Percentiles rank a stretch among this genome's conserved stretches.
phyloP scores from a whole-genome alignment of 30 jellyfish, hydroid and myxozoan species.

The Nemopilema nomurai region DNA sequence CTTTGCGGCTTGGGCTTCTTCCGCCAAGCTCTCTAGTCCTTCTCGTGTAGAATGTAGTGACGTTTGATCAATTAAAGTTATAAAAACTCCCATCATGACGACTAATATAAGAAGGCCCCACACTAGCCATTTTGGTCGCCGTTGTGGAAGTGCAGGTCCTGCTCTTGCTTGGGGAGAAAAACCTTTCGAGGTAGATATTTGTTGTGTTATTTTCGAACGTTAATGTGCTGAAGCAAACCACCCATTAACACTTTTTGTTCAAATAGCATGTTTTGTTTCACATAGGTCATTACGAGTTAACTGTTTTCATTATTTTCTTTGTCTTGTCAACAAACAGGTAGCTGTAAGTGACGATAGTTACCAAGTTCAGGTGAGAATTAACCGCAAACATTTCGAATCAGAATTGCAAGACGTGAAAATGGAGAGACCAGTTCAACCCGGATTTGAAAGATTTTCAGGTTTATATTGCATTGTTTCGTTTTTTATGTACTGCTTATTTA shows the following conservation, averaged over 20 bases:
- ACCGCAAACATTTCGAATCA: not conserved
- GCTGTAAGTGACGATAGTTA: not conserved
- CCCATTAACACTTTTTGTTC: not conserved
- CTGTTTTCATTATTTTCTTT: no score
- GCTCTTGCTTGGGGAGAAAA: conserved; percentile 28
- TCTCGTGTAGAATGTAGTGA: not conserved
- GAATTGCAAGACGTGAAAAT: not conserved
- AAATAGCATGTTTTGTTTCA: not conserved
- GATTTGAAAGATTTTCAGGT: not conserved
- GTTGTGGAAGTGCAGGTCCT: conserved; percentile 15
- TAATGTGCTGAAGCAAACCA: not conserved
- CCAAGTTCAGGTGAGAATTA: not conserved
- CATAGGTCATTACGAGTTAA: no score
- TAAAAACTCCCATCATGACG: conserved; percentile 20
- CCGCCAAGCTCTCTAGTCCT: not conserved
- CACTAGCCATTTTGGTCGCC: conserved; percentile 2
- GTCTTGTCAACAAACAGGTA: not conserved
- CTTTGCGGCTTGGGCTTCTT: not conserved
- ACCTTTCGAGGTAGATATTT: not conserved
- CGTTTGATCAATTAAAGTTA: not conserved
- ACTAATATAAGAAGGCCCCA: conserved; percentile 40
- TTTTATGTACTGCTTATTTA: not conserved
- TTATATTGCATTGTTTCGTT: not conserved
- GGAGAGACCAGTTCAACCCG: not conserved
- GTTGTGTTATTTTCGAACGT: not conserved